These are phyloP conservation scores for Anomalospiza imberbis DNA, from an alignment of 2,797 vertebrate species.

Conservation along the genomic window DNA sequence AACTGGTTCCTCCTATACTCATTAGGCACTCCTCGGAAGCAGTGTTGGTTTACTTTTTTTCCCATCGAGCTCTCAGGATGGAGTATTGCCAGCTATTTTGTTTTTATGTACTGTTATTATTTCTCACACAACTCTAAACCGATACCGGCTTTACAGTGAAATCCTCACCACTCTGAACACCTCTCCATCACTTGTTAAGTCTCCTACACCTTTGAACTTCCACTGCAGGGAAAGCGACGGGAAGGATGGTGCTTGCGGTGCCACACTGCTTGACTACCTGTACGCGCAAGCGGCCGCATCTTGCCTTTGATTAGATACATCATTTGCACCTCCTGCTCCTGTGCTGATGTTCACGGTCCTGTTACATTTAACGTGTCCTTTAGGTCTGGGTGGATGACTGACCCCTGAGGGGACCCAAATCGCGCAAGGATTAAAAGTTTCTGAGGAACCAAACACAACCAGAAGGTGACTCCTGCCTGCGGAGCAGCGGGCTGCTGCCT, in stretches of 20 bases:
- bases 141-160: not conserved
- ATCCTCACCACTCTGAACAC: not conserved
- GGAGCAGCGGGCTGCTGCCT: not conserved
- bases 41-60: not conserved
- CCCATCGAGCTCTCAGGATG: not conserved
- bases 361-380: not conserved
- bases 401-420: not conserved
- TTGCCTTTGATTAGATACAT: not conserved
- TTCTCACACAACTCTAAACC: not conserved
- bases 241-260: not conserved
- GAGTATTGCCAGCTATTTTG: not conserved
- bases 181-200: not conserved
- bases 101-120: not conserved
- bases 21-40: not conserved
- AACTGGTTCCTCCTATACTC: not conserved
- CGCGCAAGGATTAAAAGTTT: not conserved
- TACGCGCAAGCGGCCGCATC: not conserved
- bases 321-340: not conserved
- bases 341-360: not conserved
- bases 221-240: accelerated
- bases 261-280: not conserved
- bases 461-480: not conserved
- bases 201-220: not conserved
- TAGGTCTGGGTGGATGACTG: not conserved
- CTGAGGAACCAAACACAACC: not conserved